Conservation (phyloP, 2,113 vertebrate genomes). For the Salvelinus sp. region DNA sequence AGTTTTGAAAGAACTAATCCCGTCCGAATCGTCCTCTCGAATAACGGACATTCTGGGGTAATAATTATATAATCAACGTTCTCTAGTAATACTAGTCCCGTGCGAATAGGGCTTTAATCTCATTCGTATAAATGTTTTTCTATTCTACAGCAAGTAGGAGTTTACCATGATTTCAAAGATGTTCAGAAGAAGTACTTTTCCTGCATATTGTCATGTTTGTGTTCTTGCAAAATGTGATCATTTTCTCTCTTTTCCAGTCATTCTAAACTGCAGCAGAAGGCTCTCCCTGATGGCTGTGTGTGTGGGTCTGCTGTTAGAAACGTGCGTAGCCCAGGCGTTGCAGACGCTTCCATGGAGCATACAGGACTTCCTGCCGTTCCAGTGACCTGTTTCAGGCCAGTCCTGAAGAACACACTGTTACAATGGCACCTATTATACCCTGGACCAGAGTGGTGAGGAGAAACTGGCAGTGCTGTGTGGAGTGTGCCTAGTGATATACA, state of each 20-base stretch:
- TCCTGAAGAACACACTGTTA: not conserved
- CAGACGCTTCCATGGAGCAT: constrained; percentile 71
- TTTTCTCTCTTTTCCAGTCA: constrained; percentile 71
- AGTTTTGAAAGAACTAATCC: too few relatives aligned
- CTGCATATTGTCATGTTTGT: not conserved
- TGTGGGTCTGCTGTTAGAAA: constrained; percentile 83
- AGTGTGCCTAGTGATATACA: too few relatives aligned
- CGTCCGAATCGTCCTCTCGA: too few relatives aligned
- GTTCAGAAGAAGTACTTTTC: not conserved
- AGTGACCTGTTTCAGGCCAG: constrained; percentile 2
- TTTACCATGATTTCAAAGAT: not conserved
- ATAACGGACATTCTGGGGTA: too few relatives aligned
- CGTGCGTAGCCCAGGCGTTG: constrained; percentile 70
- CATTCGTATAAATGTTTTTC: not conserved
- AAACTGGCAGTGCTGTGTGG: too few relatives aligned
- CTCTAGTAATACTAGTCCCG: too few relatives aligned
- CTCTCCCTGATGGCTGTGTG: constrained; percentile 79
- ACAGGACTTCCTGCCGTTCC: constrained; percentile 37
- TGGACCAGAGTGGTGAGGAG: too few relatives aligned
- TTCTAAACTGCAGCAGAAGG: constrained; percentile 82
- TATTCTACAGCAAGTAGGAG: not conserved
- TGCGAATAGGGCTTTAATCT: too few relatives aligned
- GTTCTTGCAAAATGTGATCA: too few relatives aligned
- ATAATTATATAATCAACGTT: too few relatives aligned
- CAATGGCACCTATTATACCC: not conserved